Evolutionary conservation across 2,797 vertebrate species (phyloP).

Genomic region (Danio choprae): DNA sequence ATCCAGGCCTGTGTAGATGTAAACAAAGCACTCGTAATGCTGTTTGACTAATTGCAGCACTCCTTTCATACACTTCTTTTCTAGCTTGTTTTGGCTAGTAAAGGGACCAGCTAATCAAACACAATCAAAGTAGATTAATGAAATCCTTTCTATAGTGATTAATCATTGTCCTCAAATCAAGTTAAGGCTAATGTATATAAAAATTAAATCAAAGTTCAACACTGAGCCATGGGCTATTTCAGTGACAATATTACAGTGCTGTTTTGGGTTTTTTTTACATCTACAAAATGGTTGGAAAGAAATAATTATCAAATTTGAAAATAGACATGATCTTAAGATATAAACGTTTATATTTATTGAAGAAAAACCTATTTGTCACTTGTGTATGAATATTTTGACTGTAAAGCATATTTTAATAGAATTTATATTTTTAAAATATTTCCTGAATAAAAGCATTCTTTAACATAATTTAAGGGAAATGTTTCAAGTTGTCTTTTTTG

Average conservation of each 20-base stretch:
- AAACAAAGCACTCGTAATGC: neutral
- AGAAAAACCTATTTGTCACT: no score
- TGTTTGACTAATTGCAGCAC: constrained; percentile 9
- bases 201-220: constrained; percentile 1
- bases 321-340: no score
- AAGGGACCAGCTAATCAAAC: constrained; percentile 8
- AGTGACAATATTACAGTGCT: neutral
- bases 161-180: neutral
- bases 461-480: no score
- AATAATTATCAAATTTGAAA: no score
- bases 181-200: neutral
- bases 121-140: neutral
- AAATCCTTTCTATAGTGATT: constrained; percentile 1
- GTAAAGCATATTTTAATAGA: no score
- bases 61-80: constrained; percentile 1
- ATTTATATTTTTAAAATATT: no score
- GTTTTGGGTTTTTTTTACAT: neutral
- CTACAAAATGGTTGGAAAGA: neutral
- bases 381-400: no score
- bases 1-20: neutral
- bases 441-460: no score
- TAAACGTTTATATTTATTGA: no score
- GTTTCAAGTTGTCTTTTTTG: no score
- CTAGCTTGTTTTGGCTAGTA: neutral
- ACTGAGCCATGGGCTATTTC: neutral